Percentiles rank a stretch among this genome's conserved stretches.
These are phyloP conservation scores for Zelleria hepariella DNA, from an alignment of 2,888 invertebrate genomes.

Conservation along the genomic window DNA sequence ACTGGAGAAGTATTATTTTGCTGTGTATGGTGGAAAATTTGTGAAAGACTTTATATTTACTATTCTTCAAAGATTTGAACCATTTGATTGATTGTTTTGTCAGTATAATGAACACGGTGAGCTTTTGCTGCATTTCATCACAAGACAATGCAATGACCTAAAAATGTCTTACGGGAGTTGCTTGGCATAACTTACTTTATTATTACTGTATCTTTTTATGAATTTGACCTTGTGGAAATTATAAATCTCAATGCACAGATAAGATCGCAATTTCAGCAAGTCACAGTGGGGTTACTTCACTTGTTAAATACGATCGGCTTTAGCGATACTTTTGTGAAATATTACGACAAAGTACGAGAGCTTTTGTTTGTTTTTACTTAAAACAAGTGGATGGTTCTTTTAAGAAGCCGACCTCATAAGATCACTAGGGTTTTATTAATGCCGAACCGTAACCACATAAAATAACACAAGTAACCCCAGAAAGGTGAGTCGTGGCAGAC, in stretches of 20 bases:
- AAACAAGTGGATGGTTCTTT: too few species aligned
- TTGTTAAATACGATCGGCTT: neutral
- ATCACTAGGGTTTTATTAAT: too few species aligned
- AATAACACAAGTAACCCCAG: neutral
- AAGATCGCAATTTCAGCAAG: neutral
- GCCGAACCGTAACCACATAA: neutral
- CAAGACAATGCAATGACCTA: neutral
- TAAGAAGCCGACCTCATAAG: too few species aligned
- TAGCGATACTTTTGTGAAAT: too few species aligned
- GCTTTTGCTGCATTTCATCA: neutral
- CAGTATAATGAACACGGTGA: neutral
- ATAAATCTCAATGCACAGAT: neutral
- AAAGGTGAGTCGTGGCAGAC: conserved; percentile 6
- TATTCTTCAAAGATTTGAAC: neutral
- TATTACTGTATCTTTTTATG: neutral
- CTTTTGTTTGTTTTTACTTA: too few species aligned
- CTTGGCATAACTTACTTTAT: neutral
- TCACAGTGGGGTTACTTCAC: neutral
- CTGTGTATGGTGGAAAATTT: too few species aligned
- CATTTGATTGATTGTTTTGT: neutral
- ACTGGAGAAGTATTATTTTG: neutral
- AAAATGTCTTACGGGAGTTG: neutral
- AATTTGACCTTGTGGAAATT: neutral
- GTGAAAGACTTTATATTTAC: neutral
- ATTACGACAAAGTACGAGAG: too few species aligned